These are phyloP conservation scores for Saccopteryx bilineata DNA, from an alignment of 2,113 vertebrate genomes.

Conservation along the genomic window DNA sequence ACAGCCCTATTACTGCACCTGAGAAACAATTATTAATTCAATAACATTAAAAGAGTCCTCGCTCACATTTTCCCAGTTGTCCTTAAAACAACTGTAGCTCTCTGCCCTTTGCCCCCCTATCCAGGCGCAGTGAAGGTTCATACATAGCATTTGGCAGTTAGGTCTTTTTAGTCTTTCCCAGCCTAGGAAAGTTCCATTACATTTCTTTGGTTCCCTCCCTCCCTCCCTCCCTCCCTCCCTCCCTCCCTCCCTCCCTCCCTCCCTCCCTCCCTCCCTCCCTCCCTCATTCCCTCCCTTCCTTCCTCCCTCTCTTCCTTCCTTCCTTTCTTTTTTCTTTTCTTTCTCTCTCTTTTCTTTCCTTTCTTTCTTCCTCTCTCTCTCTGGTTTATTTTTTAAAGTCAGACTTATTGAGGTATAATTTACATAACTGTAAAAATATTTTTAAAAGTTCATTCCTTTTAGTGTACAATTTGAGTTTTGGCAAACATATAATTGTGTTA, in stretches of 20 bases:
- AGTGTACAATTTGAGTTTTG: not conserved
- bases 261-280: accelerated
- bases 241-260: too few species aligned
- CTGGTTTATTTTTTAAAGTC: not conserved
- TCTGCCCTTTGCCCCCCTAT: too few species aligned
- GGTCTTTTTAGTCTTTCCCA: not conserved
- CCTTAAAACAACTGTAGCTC: not conserved
- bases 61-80: not conserved
- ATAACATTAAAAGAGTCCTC: not conserved
- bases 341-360: too few species aligned
- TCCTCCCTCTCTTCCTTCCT: too few species aligned
- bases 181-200: not conserved
- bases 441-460: not conserved
- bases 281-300: accelerated
- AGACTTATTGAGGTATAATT: not conserved
- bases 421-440: not conserved
- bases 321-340: too few species aligned
- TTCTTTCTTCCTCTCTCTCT: not conserved
- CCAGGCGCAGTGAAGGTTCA: not conserved
- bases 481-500: not conserved
- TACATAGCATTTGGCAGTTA: not conserved
- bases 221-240: not conserved
- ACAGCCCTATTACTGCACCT: not conserved
- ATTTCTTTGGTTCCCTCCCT: not conserved
- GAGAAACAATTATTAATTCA: conserved; percentile 15